These are phyloP conservation scores for Xenopus petersii DNA, from an alignment of 2,797 vertebrate species.

Conservation along the genomic window DNA sequence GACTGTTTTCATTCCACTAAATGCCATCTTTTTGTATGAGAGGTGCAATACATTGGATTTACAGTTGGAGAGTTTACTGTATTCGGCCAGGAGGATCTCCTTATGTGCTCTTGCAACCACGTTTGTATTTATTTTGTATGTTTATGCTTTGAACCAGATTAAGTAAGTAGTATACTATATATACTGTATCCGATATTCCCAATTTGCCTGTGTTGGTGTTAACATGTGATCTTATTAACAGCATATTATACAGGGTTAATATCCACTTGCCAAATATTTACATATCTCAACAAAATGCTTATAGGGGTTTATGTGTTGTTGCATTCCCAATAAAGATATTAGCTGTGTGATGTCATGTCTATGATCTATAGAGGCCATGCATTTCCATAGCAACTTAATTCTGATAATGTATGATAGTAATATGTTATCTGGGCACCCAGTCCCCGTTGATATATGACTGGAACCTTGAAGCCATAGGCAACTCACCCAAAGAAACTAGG, in stretches of 20 bases:
- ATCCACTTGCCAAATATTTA: slow-evolving; percentile 19
- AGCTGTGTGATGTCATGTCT: slow-evolving; percentile 59
- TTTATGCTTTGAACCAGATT: no score
- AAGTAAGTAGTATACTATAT: no score
- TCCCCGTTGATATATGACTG: slow-evolving; percentile 59
- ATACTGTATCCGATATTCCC: no score
- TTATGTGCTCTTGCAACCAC: no score
- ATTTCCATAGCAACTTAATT: slow-evolving; percentile 70
- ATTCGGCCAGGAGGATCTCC: no score
- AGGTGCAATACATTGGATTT: no score
- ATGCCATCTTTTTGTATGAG: no score
- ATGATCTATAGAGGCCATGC: slow-evolving; percentile 70
- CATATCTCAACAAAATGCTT: slow-evolving; percentile 25
- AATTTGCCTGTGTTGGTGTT: no score
- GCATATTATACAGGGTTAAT: slow-evolving; percentile 10
- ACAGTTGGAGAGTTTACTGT: no score
- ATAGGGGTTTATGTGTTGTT: slow-evolving; percentile 21
- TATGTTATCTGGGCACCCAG: slow-evolving; percentile 58
- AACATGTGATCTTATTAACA: background rate
- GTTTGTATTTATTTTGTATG: no score
- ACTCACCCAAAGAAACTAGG: slow-evolving; percentile 26
- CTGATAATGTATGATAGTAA: slow-evolving; percentile 70
- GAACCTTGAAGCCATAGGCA: slow-evolving; percentile 46
- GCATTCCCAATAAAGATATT: slow-evolving; percentile 60
- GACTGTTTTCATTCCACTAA: no score